These are phyloP conservation scores for Tipula helvola DNA, from an alignment of 2,888 invertebrate genomes.

Conservation along the genomic window DNA sequence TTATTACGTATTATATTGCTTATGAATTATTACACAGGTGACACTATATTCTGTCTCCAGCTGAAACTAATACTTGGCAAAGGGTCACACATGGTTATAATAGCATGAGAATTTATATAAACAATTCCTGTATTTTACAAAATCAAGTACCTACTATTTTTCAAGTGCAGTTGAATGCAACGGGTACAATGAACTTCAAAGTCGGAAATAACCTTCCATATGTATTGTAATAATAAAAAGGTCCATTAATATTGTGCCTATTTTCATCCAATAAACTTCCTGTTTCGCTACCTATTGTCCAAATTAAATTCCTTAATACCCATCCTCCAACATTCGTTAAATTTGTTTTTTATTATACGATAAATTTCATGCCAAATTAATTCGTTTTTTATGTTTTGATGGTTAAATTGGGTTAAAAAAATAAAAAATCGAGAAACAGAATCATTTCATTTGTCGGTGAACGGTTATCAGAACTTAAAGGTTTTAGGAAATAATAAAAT, in stretches of 20 bases:
- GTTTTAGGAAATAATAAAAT: background rate
- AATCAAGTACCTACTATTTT: background rate
- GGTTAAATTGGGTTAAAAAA: background rate
- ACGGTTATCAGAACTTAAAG: background rate
- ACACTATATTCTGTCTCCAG: background rate
- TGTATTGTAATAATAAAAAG: background rate
- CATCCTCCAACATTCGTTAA: too few species aligned
- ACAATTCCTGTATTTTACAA: background rate
- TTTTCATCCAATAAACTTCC: background rate
- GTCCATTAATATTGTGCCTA: background rate
- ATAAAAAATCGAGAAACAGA: too few species aligned
- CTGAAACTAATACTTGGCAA: background rate
- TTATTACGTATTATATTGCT: background rate
- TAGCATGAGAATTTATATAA: background rate
- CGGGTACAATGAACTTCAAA: background rate
- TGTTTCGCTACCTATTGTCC: background rate
- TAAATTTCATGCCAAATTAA: background rate
- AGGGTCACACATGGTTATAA: background rate
- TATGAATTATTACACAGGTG: background rate
- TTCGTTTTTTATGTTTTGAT: background rate
- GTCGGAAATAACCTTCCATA: background rate
- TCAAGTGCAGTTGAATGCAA: background rate
- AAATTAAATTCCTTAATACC: background rate
- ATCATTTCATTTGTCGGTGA: background rate
- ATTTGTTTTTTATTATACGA: too few species aligned